Percentiles rank a stretch among this genome's conserved stretches.
Evolutionary conservation across 2,888 invertebrate species (phyloP).

Genomic region (Drosophila macrothrix): DNA sequence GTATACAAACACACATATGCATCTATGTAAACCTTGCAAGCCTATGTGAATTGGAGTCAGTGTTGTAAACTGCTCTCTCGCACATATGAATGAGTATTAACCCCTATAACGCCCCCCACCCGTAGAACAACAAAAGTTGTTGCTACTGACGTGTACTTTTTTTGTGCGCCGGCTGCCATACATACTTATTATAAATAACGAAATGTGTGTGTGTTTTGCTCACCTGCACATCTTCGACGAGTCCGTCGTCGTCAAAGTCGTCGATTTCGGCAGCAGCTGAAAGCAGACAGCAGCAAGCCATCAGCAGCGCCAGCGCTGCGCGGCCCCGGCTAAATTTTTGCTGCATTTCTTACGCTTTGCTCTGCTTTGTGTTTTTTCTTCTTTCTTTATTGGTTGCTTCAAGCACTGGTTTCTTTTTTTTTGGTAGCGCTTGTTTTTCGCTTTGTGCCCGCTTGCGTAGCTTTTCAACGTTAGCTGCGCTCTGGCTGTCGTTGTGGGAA

Average conservation of each 20-base stretch:
- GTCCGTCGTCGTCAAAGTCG: constrained; percentile 80
- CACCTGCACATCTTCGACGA: constrained; percentile 81
- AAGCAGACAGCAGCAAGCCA: constrained; percentile 53
- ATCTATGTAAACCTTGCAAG: not conserved
- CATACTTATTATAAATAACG: constrained; percentile 1
- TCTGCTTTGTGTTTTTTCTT: constrained; percentile 30
- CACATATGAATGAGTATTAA: constrained; percentile 34
- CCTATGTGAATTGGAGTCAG: constrained; percentile 19
- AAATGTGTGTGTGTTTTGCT: constrained; percentile 36
- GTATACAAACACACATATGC: not conserved
- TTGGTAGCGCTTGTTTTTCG: constrained; percentile 30
- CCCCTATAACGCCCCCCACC: constrained; percentile 25
- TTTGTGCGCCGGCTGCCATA: constrained; percentile 53
- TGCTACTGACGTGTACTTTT: constrained; percentile 81
- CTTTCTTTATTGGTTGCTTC: constrained; percentile 14
- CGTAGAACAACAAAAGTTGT: constrained; percentile 37
- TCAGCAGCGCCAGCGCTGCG: constrained; percentile 57
- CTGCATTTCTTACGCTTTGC: constrained; percentile 57
- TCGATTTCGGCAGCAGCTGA: constrained; percentile 55
- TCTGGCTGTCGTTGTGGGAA: constrained; percentile 54
- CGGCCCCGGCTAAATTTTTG: constrained; percentile 55
- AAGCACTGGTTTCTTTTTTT: constrained; percentile 41
- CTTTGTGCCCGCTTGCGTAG: constrained; percentile 44
- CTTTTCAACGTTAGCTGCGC: constrained; percentile 56
- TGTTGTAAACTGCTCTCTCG: constrained; percentile 38